Percentiles rank a stretch among this genome's conserved stretches.
Evolutionary conservation across 1,140 invertebrate species (phyloP).

Genomic region (Drosophila busckii): DNA sequence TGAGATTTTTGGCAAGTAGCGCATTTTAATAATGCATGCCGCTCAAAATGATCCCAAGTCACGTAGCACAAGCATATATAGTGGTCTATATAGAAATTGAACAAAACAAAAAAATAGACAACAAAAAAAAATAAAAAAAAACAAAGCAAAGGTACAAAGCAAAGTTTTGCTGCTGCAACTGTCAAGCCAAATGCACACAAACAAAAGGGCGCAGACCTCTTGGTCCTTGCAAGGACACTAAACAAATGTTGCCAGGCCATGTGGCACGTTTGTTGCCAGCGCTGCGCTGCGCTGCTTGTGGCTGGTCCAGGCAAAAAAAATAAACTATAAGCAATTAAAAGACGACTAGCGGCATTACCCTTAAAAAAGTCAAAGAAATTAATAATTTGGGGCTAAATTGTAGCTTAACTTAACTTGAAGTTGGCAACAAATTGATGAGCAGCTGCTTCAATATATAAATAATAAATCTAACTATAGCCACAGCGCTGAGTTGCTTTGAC

Average conservation of each 20-base stretch:
- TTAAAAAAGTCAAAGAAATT: too few species aligned
- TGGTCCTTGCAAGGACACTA: slow-evolving; percentile 17
- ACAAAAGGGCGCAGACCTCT: slow-evolving; percentile 49
- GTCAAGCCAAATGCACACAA: slow-evolving; percentile 64
- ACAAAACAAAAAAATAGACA: slow-evolving; percentile 21
- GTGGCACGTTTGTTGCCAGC: slow-evolving; percentile 33
- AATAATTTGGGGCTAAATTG: too few species aligned
- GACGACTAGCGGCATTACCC: too few species aligned
- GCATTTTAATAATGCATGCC: slow-evolving; percentile 55
- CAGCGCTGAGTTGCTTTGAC: too few species aligned
- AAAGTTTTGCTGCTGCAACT: slow-evolving; percentile 60
- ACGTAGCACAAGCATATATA: slow-evolving; percentile 21
- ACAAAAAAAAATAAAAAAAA: slow-evolving; percentile 45
- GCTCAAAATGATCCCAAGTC: slow-evolving; percentile 34
- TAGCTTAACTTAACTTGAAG: too few species aligned
- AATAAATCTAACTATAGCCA: too few species aligned
- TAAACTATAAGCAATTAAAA: too few species aligned
- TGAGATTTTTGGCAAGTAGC: slow-evolving; percentile 25
- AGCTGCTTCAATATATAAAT: too few species aligned
- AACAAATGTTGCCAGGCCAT: slow-evolving; percentile 27
- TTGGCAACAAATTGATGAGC: too few species aligned
- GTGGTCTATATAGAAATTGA: neutral
- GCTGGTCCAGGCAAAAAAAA: too few species aligned
- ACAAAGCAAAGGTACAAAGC: slow-evolving; percentile 63
- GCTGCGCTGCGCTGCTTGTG: too few species aligned